A percentile compares a stretch with the other conserved stretches of the same genome.
These are phyloP conservation scores for Lagorchestes hirsutus DNA, from an alignment of 2,797 vertebrate species.

Conservation along the genomic window DNA sequence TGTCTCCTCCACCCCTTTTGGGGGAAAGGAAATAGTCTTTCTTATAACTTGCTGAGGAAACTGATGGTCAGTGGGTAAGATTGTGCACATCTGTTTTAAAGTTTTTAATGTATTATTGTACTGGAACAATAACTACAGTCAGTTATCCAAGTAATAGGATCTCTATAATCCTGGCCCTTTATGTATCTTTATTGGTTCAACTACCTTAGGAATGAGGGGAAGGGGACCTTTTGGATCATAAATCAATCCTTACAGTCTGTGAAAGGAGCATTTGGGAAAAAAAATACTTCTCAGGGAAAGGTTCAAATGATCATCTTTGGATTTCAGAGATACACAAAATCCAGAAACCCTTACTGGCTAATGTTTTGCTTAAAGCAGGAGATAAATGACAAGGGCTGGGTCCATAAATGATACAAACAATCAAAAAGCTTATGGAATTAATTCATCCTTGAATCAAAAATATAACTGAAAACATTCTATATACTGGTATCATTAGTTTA, in stretches of 20 bases:
- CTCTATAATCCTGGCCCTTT: background rate
- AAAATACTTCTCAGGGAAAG: constrained; percentile 21
- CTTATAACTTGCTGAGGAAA: constrained; percentile 20
- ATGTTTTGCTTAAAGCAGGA: background rate
- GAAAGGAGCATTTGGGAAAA: constrained; percentile 30
- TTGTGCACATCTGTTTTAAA: constrained; percentile 11
- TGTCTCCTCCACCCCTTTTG: background rate
- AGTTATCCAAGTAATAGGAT: background rate
- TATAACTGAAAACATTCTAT: background rate
- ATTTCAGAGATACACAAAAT: background rate
- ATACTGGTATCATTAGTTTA: background rate
- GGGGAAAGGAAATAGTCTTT: constrained; percentile 15
- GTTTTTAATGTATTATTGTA: constrained; percentile 21
- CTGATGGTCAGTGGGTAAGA: background rate
- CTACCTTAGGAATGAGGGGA: constrained; percentile 19
- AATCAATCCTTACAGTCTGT: constrained; percentile 1
- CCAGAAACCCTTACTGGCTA: background rate
- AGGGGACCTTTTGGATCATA: constrained; percentile 19
- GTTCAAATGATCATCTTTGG: background rate
- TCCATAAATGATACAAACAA: background rate
- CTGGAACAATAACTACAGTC: background rate
- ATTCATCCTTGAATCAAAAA: constrained; percentile 10
- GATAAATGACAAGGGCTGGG: background rate
- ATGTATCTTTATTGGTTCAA: constrained; percentile 47
- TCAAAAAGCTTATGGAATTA: background rate